Conservation (phyloP, 2,888 invertebrate genomes). For the Drosophila colorata region DNA sequence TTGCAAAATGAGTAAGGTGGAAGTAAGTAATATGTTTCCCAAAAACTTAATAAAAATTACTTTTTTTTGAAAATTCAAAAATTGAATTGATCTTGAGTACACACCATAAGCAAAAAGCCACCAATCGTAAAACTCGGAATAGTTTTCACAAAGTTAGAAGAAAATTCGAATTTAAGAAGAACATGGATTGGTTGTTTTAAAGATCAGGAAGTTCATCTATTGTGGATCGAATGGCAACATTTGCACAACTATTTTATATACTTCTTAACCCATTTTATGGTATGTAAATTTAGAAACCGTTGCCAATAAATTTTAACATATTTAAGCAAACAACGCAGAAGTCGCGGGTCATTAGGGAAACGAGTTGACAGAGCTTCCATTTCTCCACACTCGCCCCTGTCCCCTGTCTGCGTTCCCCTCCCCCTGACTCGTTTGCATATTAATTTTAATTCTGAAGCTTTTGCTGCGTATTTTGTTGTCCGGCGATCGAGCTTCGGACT, state of each 20-base stretch:
- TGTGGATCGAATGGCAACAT: neutral
- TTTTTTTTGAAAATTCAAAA: no score
- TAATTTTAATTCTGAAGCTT: slow-evolving; percentile 32
- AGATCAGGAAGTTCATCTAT: neutral
- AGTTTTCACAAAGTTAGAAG: neutral
- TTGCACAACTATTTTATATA: neutral
- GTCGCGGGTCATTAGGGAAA: slow-evolving; percentile 53
- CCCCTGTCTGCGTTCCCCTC: neutral
- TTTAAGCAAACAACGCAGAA: slow-evolving; percentile 70
- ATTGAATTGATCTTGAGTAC: no score
- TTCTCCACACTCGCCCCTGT: slow-evolving; percentile 8
- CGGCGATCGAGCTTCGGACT: neutral
- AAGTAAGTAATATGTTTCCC: no score
- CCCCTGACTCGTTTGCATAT: slow-evolving; percentile 35
- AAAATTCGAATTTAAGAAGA: neutral
- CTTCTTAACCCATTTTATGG: slow-evolving; percentile 49
- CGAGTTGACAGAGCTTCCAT: slow-evolving; percentile 47
- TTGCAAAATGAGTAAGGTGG: no score
- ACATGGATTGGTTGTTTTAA: neutral
- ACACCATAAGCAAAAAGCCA: no score
- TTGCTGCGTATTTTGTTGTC: slow-evolving; percentile 51
- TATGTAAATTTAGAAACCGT: slow-evolving; percentile 49
- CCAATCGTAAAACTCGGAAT: no score
- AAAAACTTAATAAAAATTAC: no score
- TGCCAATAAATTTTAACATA: slow-evolving; percentile 75